A percentile compares a stretch with the other conserved stretches of the same genome.
These are phyloP conservation scores for Delphinus delphis DNA, from an alignment of 2,113 vertebrate genomes.

Conservation along the genomic window DNA sequence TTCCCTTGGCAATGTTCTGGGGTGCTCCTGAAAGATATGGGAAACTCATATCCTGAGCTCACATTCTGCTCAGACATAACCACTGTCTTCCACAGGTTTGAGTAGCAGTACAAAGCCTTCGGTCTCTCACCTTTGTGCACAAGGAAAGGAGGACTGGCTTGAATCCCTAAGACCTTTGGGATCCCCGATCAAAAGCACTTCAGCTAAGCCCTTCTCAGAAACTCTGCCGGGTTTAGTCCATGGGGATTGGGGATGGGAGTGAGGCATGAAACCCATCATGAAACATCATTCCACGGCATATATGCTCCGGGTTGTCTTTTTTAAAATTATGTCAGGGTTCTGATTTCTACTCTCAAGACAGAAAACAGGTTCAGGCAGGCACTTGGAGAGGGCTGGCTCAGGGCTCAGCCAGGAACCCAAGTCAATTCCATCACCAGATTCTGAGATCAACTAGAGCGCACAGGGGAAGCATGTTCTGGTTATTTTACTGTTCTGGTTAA, in stretches of 20 bases:
- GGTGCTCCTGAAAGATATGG: neutral
- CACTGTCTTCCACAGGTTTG: neutral
- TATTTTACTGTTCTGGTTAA: constrained; percentile 50
- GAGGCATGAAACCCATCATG: neutral
- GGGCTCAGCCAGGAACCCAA: neutral
- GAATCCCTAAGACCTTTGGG: neutral
- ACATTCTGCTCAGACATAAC: neutral
- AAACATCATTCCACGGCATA: neutral
- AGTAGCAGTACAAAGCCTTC: neutral
- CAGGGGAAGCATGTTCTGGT: neutral
- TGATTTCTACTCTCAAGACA: neutral
- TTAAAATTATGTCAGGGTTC: neutral
- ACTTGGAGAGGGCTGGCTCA: neutral
- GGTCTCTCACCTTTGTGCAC: neutral
- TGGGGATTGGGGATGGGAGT: rapidly evolving
- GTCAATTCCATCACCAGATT: neutral
- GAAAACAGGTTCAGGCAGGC: neutral
- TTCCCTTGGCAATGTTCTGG: neutral
- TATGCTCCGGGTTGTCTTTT: neutral
- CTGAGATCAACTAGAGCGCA: neutral
- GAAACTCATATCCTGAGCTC: neutral
- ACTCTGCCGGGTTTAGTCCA: too few relatives aligned
- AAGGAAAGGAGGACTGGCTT: neutral
- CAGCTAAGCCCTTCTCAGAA: neutral
- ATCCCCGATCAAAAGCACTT: neutral